These are phyloP conservation scores for Rhodeus uyekii DNA, from an alignment of 2,797 vertebrate species.

Conservation along the genomic window DNA sequence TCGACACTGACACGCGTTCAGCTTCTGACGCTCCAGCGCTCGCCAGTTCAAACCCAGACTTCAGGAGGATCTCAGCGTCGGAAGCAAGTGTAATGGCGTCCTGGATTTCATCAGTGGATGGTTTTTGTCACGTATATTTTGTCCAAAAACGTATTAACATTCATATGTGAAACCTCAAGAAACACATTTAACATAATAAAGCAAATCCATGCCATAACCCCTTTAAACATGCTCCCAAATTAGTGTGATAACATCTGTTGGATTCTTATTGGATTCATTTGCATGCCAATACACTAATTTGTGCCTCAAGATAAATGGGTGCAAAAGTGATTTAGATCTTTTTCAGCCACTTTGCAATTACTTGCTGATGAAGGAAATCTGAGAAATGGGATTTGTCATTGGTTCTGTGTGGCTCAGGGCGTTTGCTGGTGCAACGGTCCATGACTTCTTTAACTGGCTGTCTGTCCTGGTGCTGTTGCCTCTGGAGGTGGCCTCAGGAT, in stretches of 20 bases:
- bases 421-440: constrained; percentile 93
- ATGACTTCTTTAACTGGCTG: constrained; percentile 99
- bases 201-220: not conserved
- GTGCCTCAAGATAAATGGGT: not conserved
- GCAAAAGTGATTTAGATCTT: not conserved
- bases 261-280: not conserved
- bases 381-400: not conserved
- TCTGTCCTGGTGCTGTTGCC: constrained; percentile 90
- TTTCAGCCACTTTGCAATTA: not conserved
- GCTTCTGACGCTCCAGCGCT: no score
- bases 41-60: not conserved
- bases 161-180: not conserved
- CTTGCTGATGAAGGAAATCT: not conserved
- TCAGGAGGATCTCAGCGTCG: not conserved
- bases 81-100: not conserved
- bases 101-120: not conserved
- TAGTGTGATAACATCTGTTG: not conserved
- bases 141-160: not conserved
- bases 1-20: not conserved
- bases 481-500: constrained; percentile 83
- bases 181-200: not conserved
- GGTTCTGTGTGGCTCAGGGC: constrained; percentile 74
- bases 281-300: not conserved
- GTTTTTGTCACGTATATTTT: not conserved
- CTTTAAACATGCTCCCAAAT: not conserved